Percentiles rank a stretch among this genome's conserved stretches.
Evolutionary conservation across 2,113 vertebrate genomes (phyloP).

Genomic region (Perca fluviatilis): DNA sequence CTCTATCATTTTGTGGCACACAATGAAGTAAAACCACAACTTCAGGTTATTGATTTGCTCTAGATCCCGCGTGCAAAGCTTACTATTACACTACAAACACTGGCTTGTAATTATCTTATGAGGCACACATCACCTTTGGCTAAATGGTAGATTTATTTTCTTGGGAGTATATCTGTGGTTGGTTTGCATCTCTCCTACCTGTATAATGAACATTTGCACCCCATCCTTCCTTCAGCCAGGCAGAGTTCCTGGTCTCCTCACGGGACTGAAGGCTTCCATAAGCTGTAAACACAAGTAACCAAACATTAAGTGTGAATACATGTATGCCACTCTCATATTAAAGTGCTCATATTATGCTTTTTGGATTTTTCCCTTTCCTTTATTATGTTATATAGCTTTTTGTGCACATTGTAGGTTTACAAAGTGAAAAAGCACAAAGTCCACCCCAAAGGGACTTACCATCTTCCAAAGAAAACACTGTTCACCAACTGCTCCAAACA

Average conservation of each 20-base stretch:
- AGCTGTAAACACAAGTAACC: constrained; percentile 77
- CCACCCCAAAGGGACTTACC: no score
- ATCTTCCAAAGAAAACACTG: no score
- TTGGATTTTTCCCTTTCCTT: no score
- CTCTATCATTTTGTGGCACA: neutral
- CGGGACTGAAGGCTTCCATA: constrained; percentile 93
- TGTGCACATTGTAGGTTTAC: no score
- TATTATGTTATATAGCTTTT: no score
- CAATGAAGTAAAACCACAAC: neutral
- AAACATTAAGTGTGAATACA: neutral
- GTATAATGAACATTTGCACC: constrained; percentile 94
- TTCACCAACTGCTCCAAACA: no score
- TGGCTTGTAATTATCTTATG: no score
- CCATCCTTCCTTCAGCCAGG: constrained; percentile 96
- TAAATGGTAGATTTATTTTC: neutral
- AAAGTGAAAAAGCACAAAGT: no score
- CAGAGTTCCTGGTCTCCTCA: constrained; percentile 92
- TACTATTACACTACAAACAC: neutral
- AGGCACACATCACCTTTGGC: neutral
- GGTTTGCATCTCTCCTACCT: constrained; percentile 79
- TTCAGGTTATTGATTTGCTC: neutral
- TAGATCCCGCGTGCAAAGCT: neutral
- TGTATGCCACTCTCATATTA: neutral
- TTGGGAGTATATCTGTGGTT: neutral
- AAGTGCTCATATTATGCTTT: no score